Percentiles rank a stretch among this genome's conserved stretches.
phyloP scores from a whole-genome alignment of 2,888 invertebrate species.

The Melinaea menophilus region DNA sequence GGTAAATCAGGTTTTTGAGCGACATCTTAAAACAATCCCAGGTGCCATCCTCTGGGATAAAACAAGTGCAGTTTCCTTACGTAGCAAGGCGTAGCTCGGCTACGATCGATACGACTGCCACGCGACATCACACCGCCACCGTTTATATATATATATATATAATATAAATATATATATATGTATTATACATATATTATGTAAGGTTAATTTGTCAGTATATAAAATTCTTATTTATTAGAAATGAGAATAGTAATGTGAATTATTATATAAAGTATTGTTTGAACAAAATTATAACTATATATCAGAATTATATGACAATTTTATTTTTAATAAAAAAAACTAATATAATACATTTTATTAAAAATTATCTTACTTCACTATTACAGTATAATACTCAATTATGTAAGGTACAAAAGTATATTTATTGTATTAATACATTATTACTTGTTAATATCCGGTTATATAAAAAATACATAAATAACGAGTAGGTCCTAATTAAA shows the following conservation, averaged over 20 bases:
- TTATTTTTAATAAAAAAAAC: too few species aligned
- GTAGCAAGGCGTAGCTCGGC: constrained; percentile 62
- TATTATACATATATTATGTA: constrained; percentile 36
- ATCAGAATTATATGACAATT: too few species aligned
- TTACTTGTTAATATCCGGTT: too few species aligned
- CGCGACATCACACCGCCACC: constrained; percentile 67
- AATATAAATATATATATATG: constrained; percentile 37
- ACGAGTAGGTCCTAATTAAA: constrained; percentile 28
- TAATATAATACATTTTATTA: too few species aligned
- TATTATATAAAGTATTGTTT: too few species aligned
- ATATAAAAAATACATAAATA: constrained; percentile 1
- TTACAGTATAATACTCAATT: too few species aligned
- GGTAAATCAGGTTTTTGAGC: too few species aligned
- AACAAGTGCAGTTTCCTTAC: constrained; percentile 51
- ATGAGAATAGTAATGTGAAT: not conserved
- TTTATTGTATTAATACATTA: too few species aligned
- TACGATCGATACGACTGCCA: constrained; percentile 68
- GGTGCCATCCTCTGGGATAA: constrained; percentile 34
- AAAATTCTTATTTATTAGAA: not conserved
- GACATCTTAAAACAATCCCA: not conserved
- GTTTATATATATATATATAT: constrained; percentile 50
- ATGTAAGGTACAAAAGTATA: too few species aligned
- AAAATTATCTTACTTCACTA: too few species aligned
- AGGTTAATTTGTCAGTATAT: constrained; percentile 17
- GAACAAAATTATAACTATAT: too few species aligned